Base-by-base conservation (phyloP, 2,888 invertebrate genomes). In the Schizotus pectinicornis region DNA sequence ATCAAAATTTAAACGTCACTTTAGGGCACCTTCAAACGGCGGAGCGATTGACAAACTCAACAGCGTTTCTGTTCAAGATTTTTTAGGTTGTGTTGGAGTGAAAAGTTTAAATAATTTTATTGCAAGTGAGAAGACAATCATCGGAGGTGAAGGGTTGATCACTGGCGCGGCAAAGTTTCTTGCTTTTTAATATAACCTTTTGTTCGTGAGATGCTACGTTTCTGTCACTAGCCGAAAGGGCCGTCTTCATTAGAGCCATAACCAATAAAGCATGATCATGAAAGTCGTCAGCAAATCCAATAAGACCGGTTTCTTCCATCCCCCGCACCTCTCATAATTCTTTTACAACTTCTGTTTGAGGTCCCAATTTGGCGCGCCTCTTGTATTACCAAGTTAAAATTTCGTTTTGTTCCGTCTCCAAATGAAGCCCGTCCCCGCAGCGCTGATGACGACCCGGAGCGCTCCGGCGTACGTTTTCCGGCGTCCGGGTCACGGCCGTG, bases 351-450 rank as follows among this genome's bases (percentile, higher is more conserved):
- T 41, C 14, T 54, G 54, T 63, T 61, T 63, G 56, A 59, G 61
- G 56, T 60, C 47, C 61, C 61, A 63, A 60, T 63, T 61, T 62
- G 61, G 56, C 61, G 59, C 55, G 55, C 59, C 55, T 56, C 62
- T 61, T 61, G 58, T 61, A 61, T 62, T 56, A 63, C 62, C 58
- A 57, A 48, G 62, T 65, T 51, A 59, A 64, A 69, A 59, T 63
- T 65, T 58, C 59, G 60, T 63, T 65, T 65, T 63, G 63, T 64
- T 62, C 61, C 45, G 52, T 61, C 55, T 22, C 56, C 48, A 63
- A 64, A 67, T 63, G 64, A 66, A 62, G 61, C 56, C 62, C 59
- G 56, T 59, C 54, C n/a, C 62, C 13, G 37, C 42, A 42, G 59
- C 48, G 54, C 56, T 56, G 59, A 43, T 64, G 52, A 50, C 61